phyloP scores from a whole-genome alignment of 2,888 invertebrate species.

The Balanococcus diminutus region DNA sequence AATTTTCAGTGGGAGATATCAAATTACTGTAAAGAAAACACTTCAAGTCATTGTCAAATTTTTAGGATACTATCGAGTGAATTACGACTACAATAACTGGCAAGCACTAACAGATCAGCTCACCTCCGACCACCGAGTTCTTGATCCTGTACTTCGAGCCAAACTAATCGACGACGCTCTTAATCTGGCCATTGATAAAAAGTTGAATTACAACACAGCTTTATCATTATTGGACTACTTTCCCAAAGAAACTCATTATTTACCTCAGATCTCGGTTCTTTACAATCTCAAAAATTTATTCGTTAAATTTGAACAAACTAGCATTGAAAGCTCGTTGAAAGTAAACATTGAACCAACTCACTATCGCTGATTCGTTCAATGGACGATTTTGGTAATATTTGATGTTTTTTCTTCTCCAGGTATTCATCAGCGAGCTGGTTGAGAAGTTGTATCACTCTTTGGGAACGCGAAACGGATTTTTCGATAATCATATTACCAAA shows the following conservation, averaged over 20 bases:
- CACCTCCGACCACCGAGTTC: slow-evolving; percentile 67
- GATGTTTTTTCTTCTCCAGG: background rate
- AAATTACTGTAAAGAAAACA: slow-evolving; percentile 69
- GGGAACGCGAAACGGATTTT: background rate
- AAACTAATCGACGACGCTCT: slow-evolving; percentile 83
- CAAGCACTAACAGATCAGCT: slow-evolving; percentile 70
- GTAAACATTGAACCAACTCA: background rate
- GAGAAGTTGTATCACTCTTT: background rate
- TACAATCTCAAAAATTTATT: slow-evolving; percentile 29
- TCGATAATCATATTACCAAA: slow-evolving; percentile 13
- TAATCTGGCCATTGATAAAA: slow-evolving; percentile 71
- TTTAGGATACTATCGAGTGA: slow-evolving; percentile 72
- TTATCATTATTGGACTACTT: background rate
- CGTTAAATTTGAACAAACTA: slow-evolving; percentile 2
- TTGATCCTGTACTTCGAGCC: slow-evolving; percentile 68
- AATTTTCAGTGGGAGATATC: slow-evolving; percentile 63
- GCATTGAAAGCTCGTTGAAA: background rate
- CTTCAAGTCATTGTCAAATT: slow-evolving; percentile 69
- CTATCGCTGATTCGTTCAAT: background rate
- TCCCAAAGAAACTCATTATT: background rate
- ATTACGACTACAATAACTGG: slow-evolving; percentile 76
- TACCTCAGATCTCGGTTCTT: background rate
- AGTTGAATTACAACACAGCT: slow-evolving; percentile 58
- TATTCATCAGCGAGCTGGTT: background rate
- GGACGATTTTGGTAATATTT: background rate